Conservation (phyloP, 2,113 vertebrate species). For the Atlantisia rogersi region DNA sequence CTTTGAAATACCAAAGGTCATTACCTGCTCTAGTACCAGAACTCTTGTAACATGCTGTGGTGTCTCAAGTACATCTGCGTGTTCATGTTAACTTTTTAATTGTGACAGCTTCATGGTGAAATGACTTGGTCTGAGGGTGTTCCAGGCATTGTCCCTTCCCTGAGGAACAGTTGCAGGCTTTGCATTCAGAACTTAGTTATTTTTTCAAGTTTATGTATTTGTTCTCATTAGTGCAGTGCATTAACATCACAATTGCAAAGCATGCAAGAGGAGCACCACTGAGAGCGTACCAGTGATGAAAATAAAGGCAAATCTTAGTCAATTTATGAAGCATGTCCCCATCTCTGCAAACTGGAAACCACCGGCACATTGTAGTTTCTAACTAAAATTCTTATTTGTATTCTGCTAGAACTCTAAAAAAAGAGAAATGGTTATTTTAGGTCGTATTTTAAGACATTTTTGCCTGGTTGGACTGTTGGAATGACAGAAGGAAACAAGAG, state of each 20-base stretch:
- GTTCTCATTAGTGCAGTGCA: neutral
- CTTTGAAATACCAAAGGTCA: slow-evolving; percentile 49
- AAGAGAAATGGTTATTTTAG: neutral
- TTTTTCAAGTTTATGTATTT: neutral
- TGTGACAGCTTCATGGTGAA: slow-evolving; percentile 9
- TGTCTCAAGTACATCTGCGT: neutral
- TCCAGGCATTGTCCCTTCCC: neutral
- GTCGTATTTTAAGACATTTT: neutral
- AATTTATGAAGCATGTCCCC: neutral
- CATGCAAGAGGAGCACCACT: neutral
- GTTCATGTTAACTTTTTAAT: neutral
- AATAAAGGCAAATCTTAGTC: neutral
- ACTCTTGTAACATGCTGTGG: neutral
- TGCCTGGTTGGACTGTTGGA: neutral
- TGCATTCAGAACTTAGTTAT: neutral
- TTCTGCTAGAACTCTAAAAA: neutral
- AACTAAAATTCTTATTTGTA: neutral
- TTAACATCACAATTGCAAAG: neutral
- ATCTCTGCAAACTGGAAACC: neutral
- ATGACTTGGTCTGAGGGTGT: neutral
- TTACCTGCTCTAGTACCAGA: neutral
- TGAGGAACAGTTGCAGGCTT: neutral
- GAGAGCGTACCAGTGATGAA: neutral
- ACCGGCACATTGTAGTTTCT: neutral
- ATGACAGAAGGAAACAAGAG: neutral